phyloP scores from a whole-genome alignment of 2,113 vertebrate genomes.

The Nettapus auritus region DNA sequence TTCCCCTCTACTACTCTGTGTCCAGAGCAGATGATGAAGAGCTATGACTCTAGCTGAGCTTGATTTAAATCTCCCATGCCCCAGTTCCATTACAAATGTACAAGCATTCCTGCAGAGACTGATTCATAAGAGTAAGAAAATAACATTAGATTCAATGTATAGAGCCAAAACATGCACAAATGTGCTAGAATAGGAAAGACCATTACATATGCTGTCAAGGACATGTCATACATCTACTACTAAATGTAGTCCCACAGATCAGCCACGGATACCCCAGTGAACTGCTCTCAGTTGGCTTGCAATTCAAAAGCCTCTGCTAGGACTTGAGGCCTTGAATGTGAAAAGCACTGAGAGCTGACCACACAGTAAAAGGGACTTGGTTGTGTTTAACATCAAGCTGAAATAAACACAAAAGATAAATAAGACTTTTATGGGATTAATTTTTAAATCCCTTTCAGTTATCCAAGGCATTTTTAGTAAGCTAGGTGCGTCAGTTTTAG shows the following conservation, averaged over 20 bases:
- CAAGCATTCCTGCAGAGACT: background rate
- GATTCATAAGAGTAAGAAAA: background rate
- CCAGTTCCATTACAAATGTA: background rate
- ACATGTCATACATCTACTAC: background rate
- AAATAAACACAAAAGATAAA: background rate
- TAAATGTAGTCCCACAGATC: background rate
- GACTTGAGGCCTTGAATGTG: accelerated
- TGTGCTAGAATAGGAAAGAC: accelerated
- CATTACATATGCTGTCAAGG: background rate
- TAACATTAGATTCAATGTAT: background rate
- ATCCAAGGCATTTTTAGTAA: background rate
- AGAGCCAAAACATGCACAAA: background rate
- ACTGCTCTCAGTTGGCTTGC: accelerated
- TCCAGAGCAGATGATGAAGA: background rate
- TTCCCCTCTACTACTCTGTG: background rate
- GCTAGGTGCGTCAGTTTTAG: background rate
- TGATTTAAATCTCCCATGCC: background rate
- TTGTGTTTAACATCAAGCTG: background rate
- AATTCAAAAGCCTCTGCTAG: background rate
- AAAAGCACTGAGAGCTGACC: background rate
- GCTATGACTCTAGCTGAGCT: background rate
- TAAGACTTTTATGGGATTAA: background rate
- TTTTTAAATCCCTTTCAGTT: background rate
- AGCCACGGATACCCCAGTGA: background rate
- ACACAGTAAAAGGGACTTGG: background rate